Base-by-base conservation (phyloP, 1,140 invertebrate genomes). In the Brachionus angularis region DNA sequence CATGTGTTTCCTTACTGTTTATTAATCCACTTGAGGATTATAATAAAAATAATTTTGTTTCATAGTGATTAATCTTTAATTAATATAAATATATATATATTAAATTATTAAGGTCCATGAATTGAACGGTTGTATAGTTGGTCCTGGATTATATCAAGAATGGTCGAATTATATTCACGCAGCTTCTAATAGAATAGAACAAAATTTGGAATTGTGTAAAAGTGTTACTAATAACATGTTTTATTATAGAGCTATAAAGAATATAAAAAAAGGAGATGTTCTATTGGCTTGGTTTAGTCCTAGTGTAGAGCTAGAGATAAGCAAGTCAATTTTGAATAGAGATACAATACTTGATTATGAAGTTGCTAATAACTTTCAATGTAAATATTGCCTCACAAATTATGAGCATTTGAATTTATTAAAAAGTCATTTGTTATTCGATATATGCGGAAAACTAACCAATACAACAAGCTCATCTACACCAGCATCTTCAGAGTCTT, bases 281-380 rank as follows among this genome's bases (percentile, higher is more conserved):
- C 77, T 91, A 0, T 78, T 85, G 8, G 82, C 91, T 72, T 95
- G 92, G 92, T 91, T 92, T 77, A 86, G 87, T 0, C 87, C 89
- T 47, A 85, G 87, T 62, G 79, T 90, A 36, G 81, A 91, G 0
- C 84, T 86, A 2, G 81, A 86, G 23, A 80, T 90, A 67, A 85
- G 86, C 46, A 80, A 84, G n/a, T 90, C 90, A 0, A 89, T 91
- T 76, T 82, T 95, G 4, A 75, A 91, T 93, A 74, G 84, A 86
- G 85, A 89, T 90, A 91, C 80, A 77, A 75, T 73, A 21, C n/a
- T n/a, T n/a, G n/a, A n/a, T n/a, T n/a, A n/a, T n/a, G n/a, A n/a
- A n/a, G n/a, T 23, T 16, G 46, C 39, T 27, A 49, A 12, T 18
- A 29, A n/a, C 47, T 49, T 14, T n/a, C 47, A 44, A 3, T 52